Percentiles rank a stretch among this genome's conserved stretches.
These are phyloP conservation scores for Paracanthobrama guichenoti DNA, from an alignment of 2,113 vertebrate genomes.

Conservation along the genomic window DNA sequence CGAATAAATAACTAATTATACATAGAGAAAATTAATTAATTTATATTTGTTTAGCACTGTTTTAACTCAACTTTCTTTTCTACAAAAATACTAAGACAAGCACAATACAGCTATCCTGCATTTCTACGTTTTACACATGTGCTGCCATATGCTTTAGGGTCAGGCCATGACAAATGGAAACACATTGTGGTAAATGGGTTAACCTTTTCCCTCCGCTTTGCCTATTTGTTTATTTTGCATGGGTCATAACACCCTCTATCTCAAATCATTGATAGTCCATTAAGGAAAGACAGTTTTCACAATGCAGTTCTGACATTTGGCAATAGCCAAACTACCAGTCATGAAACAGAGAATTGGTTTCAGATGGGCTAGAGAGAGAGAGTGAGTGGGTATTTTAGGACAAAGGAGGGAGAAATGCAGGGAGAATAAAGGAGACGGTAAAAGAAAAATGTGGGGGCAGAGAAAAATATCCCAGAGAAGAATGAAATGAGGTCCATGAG, in stretches of 20 bases:
- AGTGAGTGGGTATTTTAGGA: constrained; percentile 22
- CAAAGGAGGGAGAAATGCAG: constrained; percentile 39
- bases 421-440: constrained; percentile 60
- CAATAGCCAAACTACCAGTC: constrained; percentile 19
- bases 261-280: constrained; percentile 20
- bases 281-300: constrained; percentile 30
- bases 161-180: constrained; percentile 39
- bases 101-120: background rate
- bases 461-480: constrained; percentile 17
- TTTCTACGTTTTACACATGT: constrained; percentile 18
- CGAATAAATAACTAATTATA: background rate
- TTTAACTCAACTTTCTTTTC: background rate
- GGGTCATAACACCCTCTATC: constrained; percentile 28
- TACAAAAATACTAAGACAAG: background rate
- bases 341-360: constrained; percentile 29
- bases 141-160: constrained; percentile 25
- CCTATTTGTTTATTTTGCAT: constrained; percentile 45
- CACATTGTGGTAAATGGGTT: constrained; percentile 24
- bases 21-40: background rate
- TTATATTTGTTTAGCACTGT: background rate
- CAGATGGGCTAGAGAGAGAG: constrained; percentile 30
- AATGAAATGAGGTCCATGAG: constrained; percentile 23
- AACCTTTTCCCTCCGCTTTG: constrained; percentile 17
- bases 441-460: constrained; percentile 39
- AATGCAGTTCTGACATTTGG: constrained; percentile 34